These are phyloP conservation scores for Cantharis flavilabris DNA, from an alignment of 2,888 invertebrate species.

Conservation along the genomic window DNA sequence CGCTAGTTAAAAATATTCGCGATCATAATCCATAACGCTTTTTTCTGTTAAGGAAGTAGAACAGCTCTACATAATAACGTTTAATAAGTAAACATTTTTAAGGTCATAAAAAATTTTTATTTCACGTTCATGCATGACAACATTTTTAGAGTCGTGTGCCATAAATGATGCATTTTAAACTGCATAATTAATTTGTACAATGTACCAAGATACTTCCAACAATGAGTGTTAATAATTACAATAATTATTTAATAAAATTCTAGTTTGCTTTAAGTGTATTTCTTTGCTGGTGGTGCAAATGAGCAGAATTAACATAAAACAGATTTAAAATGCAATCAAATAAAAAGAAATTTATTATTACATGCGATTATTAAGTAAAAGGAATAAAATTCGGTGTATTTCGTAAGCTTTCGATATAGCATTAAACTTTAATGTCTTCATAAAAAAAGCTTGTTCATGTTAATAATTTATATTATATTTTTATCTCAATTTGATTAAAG, in stretches of 20 bases:
- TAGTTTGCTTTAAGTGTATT: not conserved
- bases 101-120: not conserved
- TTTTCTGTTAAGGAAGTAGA: not conserved
- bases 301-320: not conserved
- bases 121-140: not conserved
- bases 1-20: not conserved
- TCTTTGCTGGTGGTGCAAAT: not conserved
- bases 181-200: not conserved
- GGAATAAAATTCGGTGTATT: not conserved
- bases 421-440: too few relatives aligned
- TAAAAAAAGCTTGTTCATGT: too few relatives aligned
- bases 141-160: not conserved
- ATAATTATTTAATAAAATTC: not conserved
- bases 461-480: not conserved
- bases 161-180: not conserved
- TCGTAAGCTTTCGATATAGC: not conserved
- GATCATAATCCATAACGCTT: not conserved
- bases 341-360: not conserved
- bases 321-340: not conserved
- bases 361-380: not conserved
- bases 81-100: not conserved
- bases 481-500: not conserved
- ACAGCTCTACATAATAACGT: not conserved
- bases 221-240: not conserved
- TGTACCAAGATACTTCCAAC: not conserved